phyloP scores from a whole-genome alignment of 1,140 invertebrate genomes.

The Drosophila kepulauana region DNA sequence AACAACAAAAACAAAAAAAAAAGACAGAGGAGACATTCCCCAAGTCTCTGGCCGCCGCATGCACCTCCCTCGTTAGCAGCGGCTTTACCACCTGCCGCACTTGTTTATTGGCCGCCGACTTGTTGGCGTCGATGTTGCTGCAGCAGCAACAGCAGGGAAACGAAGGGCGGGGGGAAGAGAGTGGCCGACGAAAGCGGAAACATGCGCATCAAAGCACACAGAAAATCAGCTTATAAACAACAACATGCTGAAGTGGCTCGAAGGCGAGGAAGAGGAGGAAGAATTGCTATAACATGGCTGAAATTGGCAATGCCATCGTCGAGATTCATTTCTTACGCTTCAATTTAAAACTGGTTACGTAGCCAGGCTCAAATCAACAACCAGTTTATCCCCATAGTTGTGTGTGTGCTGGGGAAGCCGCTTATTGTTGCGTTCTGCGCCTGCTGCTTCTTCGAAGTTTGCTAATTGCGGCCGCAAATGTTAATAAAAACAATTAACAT shows the following conservation, averaged over 20 bases:
- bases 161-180: not conserved
- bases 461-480: conserved; percentile 46
- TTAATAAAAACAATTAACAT: conserved; percentile 47
- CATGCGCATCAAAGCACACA: conserved; percentile 50
- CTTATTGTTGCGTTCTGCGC: conserved; percentile 41
- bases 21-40: conserved; percentile 13
- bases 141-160: not conserved
- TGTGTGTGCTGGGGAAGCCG: conserved; percentile 46
- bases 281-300: conserved; percentile 35
- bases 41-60: not conserved
- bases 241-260: not conserved
- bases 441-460: conserved; percentile 22
- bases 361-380: conserved; percentile 6
- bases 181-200: conserved; percentile 43
- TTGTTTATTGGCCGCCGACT: conserved; percentile 50
- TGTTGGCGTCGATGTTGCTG: conserved; percentile 36
- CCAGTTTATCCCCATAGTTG: conserved; percentile 25
- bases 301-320: conserved; percentile 39
- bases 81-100: conserved; percentile 50
- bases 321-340: conserved; percentile 20
- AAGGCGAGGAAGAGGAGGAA: not conserved
- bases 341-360: conserved; percentile 43
- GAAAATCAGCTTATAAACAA: conserved; percentile 20
- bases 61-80: not conserved
- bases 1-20: no score